Percentiles rank a stretch among this genome's conserved stretches.
These are phyloP conservation scores for Coracopsis vasa DNA, from an alignment of 2,113 vertebrate species.

Conservation along the genomic window DNA sequence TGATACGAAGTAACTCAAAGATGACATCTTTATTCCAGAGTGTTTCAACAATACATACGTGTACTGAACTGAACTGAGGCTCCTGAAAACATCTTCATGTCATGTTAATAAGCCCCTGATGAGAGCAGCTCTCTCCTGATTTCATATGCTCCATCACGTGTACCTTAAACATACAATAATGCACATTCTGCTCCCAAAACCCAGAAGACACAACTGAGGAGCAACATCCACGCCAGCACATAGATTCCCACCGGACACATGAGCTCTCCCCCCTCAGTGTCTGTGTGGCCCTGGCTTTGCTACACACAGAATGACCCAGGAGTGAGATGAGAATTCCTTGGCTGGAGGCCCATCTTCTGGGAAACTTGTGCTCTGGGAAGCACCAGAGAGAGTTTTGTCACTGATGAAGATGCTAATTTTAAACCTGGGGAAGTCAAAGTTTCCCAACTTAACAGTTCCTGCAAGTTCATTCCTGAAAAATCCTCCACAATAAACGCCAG, in stretches of 20 bases:
- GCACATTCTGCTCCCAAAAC: background rate
- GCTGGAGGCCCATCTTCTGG: background rate
- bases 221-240: background rate
- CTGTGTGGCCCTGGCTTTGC: background rate
- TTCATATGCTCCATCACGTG: accelerated
- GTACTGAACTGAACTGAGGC: accelerated
- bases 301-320: background rate
- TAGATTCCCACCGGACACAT: background rate
- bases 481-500: background rate
- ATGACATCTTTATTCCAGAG: background rate
- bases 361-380: background rate
- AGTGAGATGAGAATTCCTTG: background rate
- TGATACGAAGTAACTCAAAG: background rate
- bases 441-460: background rate
- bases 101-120: accelerated
- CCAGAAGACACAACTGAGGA: accelerated
- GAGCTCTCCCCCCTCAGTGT: background rate
- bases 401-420: background rate
- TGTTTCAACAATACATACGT: accelerated
- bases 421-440: background rate
- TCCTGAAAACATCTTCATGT: accelerated
- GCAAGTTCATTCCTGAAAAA: background rate
- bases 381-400: background rate
- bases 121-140: accelerated
- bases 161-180: accelerated